A percentile compares a stretch with the other conserved stretches of the same genome.
These are phyloP conservation scores for Xyrichtys novacula DNA, from an alignment of 2,797 vertebrate genomes.

Conservation along the genomic window DNA sequence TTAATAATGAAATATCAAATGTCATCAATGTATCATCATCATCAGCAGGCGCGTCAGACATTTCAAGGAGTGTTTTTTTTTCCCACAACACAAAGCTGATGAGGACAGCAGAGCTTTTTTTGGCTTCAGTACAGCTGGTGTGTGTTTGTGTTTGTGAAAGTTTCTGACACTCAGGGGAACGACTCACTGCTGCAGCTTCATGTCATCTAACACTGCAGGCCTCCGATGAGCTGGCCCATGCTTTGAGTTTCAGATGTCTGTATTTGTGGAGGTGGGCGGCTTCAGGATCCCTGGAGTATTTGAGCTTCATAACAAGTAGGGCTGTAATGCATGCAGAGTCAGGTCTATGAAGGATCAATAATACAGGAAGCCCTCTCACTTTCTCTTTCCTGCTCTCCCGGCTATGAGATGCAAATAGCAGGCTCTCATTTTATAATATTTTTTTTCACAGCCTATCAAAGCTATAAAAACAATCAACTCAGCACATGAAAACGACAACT, in stretches of 20 bases:
- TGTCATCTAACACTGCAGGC: conserved; percentile 60
- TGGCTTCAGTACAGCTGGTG: conserved; percentile 28
- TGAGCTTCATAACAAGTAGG: conserved; percentile 50
- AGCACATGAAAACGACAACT: conserved; percentile 30
- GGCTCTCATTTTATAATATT: not conserved
- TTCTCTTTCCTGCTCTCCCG: conserved; percentile 30
- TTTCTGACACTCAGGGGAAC: conserved; percentile 39
- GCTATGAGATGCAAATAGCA: conserved; percentile 43
- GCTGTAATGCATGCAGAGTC: conserved; percentile 34
- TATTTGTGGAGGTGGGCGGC: conserved; percentile 40
- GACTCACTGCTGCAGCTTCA: conserved; percentile 36
- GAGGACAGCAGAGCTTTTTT: conserved; percentile 23
- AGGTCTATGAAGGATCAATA: conserved; percentile 53
- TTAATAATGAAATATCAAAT: conserved; percentile 11
- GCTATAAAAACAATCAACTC: conserved; percentile 28
- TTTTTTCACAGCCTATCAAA: conserved; percentile 30
- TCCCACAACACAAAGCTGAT: conserved; percentile 20
- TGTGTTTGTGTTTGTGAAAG: conserved; percentile 41
- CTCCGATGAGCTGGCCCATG: conserved; percentile 14
- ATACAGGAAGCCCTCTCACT: conserved; percentile 20
- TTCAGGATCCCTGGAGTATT: conserved; percentile 43
- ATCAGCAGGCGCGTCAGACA: conserved; percentile 24
- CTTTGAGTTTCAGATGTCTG: conserved; percentile 50
- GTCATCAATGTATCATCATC: conserved; percentile 16
- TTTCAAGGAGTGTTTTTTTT: not conserved